Conservation (phyloP, 2,888 invertebrate species). For the Phragmatobia fuliginosa region DNA sequence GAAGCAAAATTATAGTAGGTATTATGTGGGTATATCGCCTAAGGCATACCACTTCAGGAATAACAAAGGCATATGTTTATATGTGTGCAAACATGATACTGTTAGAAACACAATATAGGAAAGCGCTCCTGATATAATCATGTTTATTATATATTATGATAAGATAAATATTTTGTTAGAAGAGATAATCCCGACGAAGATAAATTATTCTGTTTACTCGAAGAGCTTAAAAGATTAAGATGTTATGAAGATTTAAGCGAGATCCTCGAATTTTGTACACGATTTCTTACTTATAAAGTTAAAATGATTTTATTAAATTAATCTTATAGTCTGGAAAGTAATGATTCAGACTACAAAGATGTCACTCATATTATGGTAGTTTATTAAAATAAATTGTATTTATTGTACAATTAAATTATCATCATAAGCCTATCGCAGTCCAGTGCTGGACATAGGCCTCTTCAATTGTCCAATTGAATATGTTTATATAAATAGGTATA, state of each 20-base stretch:
- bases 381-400: no score
- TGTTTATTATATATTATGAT: slow-evolving; percentile 12
- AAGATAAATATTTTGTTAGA: slow-evolving; percentile 25
- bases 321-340: neutral
- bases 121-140: slow-evolving; percentile 8
- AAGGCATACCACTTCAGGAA: no score
- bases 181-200: slow-evolving; percentile 21
- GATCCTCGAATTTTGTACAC: neutral
- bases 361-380: neutral
- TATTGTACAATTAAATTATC: no score
- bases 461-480: no score
- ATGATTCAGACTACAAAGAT: neutral
- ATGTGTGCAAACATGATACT: neutral
- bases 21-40: no score
- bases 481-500: no score
- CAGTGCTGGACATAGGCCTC: no score
- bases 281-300: slow-evolving; percentile 2
- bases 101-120: slow-evolving; percentile 14
- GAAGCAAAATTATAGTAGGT: no score
- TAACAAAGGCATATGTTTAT: no score
- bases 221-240: neutral
- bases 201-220: slow-evolving; percentile 12
- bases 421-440: no score
- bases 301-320: neutral
- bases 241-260: neutral